phyloP scores from a whole-genome alignment of 2,113 vertebrate genomes.

The Psephotus haematonotus region DNA sequence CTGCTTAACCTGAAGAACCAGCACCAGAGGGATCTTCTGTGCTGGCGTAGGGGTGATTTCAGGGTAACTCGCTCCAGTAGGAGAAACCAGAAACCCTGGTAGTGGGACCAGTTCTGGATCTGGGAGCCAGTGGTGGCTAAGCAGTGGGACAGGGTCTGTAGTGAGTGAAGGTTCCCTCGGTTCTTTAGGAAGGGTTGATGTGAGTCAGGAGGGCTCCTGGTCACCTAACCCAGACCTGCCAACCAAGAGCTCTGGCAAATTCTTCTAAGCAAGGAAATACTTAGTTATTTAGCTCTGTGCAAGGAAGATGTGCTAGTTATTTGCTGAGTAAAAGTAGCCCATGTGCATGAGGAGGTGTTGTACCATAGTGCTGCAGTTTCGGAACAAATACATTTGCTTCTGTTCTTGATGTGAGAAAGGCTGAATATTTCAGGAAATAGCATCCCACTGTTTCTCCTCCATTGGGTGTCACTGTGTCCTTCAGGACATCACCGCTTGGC shows the following conservation, averaged over 20 bases:
- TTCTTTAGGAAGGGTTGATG: neutral
- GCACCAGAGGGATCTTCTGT: neutral
- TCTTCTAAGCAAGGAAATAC: neutral
- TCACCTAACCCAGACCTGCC: neutral
- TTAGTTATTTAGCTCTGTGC: neutral
- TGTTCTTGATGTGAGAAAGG: neutral
- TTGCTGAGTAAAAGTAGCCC: neutral
- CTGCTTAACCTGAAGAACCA: conserved; percentile 10
- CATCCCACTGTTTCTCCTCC: neutral
- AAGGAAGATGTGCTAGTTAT: neutral
- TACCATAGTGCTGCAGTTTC: neutral
- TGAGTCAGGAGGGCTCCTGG: neutral
- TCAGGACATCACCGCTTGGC: neutral
- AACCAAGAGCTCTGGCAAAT: neutral
- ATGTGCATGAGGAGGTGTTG: neutral
- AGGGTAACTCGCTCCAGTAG: neutral
- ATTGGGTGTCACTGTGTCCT: neutral
- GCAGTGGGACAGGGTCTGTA: neutral
- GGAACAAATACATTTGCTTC: neutral
- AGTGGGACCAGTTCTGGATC: neutral
- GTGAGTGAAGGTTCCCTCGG: accelerated
- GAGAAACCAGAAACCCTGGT: neutral
- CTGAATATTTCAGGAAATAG: neutral
- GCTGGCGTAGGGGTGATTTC: neutral
- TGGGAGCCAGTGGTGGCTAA: neutral